Evolutionary conservation across 1,140 invertebrate genomes (phyloP), one percentile per base, ranked within the genome.

Genomic region (Pseudomyrmex gracilis): DNA sequence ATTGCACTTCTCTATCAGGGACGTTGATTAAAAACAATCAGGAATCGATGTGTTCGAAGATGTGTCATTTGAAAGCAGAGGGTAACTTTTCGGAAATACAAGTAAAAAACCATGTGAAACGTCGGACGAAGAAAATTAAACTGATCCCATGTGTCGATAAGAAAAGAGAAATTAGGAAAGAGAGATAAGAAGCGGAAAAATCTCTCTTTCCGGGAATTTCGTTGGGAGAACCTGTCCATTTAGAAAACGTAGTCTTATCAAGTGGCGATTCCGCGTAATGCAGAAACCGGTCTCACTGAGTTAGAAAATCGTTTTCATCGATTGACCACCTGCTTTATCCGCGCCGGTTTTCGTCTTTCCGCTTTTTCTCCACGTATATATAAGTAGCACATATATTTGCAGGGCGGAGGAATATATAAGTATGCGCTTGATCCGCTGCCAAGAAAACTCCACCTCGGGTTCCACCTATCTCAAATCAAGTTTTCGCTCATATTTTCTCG

Each of bases 291-390:
- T 63, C 34, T 34, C 78, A 86, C 73, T 74, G 61, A 61, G 61
- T 89, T 87, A 90, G 85, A 82, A 90, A 89, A 88, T 91, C 83
- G 86, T 85, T 87, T 83, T 64, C 77, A 87, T 90, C 82, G 83
- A 88, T 89, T 83, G 82, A 83, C 78, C 84, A 84, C 34, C 34
- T 51, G 61, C 63, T 70, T 47, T 20, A 47, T 20, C 57, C n/a
- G 34, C 34, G 34, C 17, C 45, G 57, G 17, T 71, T 49, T 57
- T 12, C 22, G n/a, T 20, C 10, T n/a, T 13, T 61, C 47, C 49
- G 47, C 7, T 55, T 57, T 43, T 61, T 17, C 34, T 43, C 15
- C n/a, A 15, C 43, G n/a, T 22, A 17, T 63, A 53, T 51, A 74
- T 61, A 61, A 83, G 43, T 49, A 20, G 22, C 73, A 83, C 20